Evolutionary conservation across 2,113 vertebrate genomes (phyloP).

Genomic region (Myotis yumanensis): DNA sequence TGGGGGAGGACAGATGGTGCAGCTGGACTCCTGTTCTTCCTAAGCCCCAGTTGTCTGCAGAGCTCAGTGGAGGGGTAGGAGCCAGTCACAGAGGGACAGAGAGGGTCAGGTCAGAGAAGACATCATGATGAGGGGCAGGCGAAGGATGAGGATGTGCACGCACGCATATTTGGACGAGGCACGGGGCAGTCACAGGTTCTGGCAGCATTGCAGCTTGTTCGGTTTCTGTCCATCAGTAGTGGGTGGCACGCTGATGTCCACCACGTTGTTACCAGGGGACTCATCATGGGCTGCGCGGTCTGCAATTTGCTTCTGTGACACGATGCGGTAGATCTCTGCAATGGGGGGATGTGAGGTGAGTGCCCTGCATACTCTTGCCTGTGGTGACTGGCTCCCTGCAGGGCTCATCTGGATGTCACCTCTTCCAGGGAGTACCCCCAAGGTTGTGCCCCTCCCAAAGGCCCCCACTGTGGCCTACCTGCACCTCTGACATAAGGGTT

Average conservation of each 20-base stretch:
- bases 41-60: neutral
- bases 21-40: neutral
- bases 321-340: conserved; percentile 97
- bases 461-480: neutral
- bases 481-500: neutral
- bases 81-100: neutral
- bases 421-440: neutral
- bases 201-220: conserved; percentile 96
- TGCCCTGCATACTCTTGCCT: accelerated
- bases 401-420: neutral
- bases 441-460: too few relatives aligned
- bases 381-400: accelerated
- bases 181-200: conserved; percentile 91
- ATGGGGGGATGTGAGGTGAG: accelerated
- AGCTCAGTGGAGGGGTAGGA: conserved; percentile 14
- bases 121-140: neutral
- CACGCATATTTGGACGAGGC: conserved; percentile 39
- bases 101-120: neutral
- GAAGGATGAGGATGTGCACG: conserved; percentile 22
- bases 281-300: conserved; percentile 94
- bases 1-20: neutral
- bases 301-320: conserved; percentile 97
- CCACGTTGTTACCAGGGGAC: conserved; percentile 97
- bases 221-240: conserved; percentile 95
- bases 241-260: conserved; percentile 97